Evolutionary conservation across 2,888 invertebrate species (phyloP).

Genomic region (Apomyelois bistriatella): DNA sequence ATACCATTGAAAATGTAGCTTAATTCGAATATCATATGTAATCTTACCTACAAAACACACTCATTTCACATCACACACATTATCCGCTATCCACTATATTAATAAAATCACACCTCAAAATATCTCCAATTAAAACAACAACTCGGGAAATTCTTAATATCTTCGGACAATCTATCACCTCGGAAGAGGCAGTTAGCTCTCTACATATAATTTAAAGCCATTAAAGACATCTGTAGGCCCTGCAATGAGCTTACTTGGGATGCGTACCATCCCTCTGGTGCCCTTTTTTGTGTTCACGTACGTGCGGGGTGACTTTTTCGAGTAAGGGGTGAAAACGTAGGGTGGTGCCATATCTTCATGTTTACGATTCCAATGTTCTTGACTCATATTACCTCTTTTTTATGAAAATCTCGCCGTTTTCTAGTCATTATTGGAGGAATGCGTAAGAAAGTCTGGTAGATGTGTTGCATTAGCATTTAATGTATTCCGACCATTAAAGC

Average conservation of each 20-base stretch:
- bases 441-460: conserved; percentile 36
- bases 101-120: conserved; percentile 1
- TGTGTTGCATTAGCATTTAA: conserved; percentile 44
- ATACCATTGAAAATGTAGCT: too few species aligned
- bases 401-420: conserved; percentile 71
- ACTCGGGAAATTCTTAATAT: conserved; percentile 25
- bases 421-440: conserved; percentile 59
- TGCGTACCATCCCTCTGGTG: conserved; percentile 73
- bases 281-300: conserved; percentile 75
- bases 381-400: conserved; percentile 73
- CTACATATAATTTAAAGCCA: conserved; percentile 79
- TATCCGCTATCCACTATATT: background rate
- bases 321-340: conserved; percentile 75
- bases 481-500: conserved; percentile 25
- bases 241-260: conserved; percentile 76
- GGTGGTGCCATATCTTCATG: conserved; percentile 51
- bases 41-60: too few species aligned
- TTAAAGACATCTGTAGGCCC: conserved; percentile 78
- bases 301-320: conserved; percentile 78
- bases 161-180: conserved; percentile 63
- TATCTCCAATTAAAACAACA: conserved; percentile 12
- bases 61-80: too few species aligned
- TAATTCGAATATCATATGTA: too few species aligned
- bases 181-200: conserved; percentile 67
- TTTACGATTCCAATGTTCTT: conserved; percentile 74